These are phyloP conservation scores for Melanotaenia nigrans DNA, from an alignment of 2,797 vertebrate species.

Conservation along the genomic window DNA sequence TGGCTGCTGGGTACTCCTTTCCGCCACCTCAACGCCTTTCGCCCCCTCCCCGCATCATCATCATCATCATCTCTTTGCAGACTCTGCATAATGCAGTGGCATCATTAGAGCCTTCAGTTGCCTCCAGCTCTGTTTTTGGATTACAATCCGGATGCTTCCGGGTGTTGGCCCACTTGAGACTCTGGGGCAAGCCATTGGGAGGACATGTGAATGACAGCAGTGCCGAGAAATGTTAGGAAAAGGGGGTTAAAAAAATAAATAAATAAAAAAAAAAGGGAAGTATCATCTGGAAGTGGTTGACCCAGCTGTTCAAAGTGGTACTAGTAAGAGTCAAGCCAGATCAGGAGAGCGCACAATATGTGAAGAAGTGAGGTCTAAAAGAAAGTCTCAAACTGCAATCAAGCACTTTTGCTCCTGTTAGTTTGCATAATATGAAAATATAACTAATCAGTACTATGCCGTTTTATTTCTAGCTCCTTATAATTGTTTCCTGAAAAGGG, in stretches of 20 bases:
- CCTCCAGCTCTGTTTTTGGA: conserved; percentile 86
- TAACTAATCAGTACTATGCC: conserved; percentile 24
- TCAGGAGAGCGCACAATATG: background rate
- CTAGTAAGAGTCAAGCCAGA: conserved; percentile 30
- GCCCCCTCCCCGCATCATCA: conserved; percentile 10
- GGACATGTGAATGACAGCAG: conserved; percentile 62
- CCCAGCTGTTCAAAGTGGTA: conserved; percentile 63
- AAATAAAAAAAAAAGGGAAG: conserved; percentile 76
- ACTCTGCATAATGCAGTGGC: conserved; percentile 91
- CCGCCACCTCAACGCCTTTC: conserved; percentile 78
- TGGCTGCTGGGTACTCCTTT: conserved; percentile 84
- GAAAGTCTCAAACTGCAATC: conserved; percentile 41
- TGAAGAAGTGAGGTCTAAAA: conserved; percentile 4
- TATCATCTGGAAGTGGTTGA: conserved; percentile 85
- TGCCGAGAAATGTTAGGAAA: conserved; percentile 57
- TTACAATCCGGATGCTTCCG: conserved; percentile 85
- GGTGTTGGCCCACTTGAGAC: conserved; percentile 52
- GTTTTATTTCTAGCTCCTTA: conserved; percentile 57
- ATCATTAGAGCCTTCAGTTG: conserved; percentile 87
- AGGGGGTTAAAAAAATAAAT: conserved; percentile 39
- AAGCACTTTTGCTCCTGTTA: conserved; percentile 38
- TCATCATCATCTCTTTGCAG: conserved; percentile 77
- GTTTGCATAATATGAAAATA: conserved; percentile 61
- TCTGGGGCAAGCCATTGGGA: conserved; percentile 50
- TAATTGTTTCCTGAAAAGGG: conserved; percentile 80